Evolutionary conservation across 1,140 invertebrate species (phyloP), one percentile per base, ranked within the genome.

Genomic region (Polyergus mexicanus): DNA sequence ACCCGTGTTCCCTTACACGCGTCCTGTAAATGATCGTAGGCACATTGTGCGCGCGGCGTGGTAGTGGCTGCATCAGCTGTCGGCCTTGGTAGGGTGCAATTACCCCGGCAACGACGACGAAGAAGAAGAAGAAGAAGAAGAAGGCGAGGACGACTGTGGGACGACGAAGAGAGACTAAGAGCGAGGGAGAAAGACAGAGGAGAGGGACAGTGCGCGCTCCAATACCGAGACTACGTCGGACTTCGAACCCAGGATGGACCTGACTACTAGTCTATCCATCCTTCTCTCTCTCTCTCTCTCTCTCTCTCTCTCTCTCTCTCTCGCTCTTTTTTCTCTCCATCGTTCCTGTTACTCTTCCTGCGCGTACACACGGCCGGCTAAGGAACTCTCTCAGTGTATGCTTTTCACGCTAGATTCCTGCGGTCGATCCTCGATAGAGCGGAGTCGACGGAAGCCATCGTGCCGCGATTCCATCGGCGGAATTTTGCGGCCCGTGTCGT

Each of bases 41-140:
- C 86, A 44, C n/a, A 51, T 51, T 35, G 68, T n/a, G n/a, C 44
- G 69, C 58, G 87, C 60, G 68, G 69, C 81, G 84, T 86, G 89
- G 83, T 92, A 91, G 90, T 92, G 91, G 89, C 93, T 93, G 94
- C 94, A 95, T 95, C 94, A 95, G 94, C 94, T 95, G 94, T 94
- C 94, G 94, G 92, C 94, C 94, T 95, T 95, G 94, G 94, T 93
- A 94, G 94, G 94, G 94, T 94, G 93, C 94, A 94, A 94, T 95
- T 95, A 95, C 94, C 94, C 92, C 94, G 92, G 87, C 93, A 93
- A 89, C 92, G 92, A 93, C 92, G 86, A 74, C 28, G n/a, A n/a
- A n/a, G n/a, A n/a, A 32, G 66, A 84, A 22, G 80, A 63, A 22
- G 68, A 44, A 58, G 63, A 63, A 86, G 84, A 76, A 72, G 83